These are phyloP conservation scores for Perdix hodgsoniae DNA, from an alignment of 2,797 vertebrate species.

Conservation along the genomic window DNA sequence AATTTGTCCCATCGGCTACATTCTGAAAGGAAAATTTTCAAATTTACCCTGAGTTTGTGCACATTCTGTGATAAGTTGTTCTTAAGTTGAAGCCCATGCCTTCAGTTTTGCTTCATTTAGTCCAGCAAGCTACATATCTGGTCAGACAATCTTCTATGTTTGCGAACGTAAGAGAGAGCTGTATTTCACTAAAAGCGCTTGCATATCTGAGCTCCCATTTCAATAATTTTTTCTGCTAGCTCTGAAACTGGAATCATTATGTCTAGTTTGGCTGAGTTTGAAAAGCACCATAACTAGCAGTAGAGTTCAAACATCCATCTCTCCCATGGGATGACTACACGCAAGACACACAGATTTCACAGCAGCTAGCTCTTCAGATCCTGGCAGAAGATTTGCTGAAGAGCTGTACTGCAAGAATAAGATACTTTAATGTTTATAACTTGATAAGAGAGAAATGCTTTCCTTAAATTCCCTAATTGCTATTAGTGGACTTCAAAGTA, in stretches of 20 bases:
- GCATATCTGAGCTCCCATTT: neutral
- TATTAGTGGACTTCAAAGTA: neutral
- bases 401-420: neutral
- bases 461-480: neutral
- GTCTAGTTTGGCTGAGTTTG: neutral
- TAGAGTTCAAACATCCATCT: neutral
- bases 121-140: neutral
- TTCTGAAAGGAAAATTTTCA: constrained; percentile 50
- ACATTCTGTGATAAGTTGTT: neutral
- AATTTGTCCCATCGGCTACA: constrained; percentile 58
- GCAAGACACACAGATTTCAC: neutral
- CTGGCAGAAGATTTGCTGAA: neutral
- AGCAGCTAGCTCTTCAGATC: neutral
- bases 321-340: neutral
- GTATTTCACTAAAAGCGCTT: neutral
- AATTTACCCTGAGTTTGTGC: neutral
- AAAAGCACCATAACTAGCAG: neutral
- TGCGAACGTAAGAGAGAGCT: neutral
- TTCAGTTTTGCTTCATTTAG: neutral
- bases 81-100: neutral
- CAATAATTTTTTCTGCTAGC: neutral
- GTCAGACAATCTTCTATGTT: neutral
- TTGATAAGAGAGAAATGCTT: neutral
- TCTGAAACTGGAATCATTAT: neutral
- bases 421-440: neutral